phyloP scores from a whole-genome alignment of 2,888 invertebrate species.

The Protonemura montana region DNA sequence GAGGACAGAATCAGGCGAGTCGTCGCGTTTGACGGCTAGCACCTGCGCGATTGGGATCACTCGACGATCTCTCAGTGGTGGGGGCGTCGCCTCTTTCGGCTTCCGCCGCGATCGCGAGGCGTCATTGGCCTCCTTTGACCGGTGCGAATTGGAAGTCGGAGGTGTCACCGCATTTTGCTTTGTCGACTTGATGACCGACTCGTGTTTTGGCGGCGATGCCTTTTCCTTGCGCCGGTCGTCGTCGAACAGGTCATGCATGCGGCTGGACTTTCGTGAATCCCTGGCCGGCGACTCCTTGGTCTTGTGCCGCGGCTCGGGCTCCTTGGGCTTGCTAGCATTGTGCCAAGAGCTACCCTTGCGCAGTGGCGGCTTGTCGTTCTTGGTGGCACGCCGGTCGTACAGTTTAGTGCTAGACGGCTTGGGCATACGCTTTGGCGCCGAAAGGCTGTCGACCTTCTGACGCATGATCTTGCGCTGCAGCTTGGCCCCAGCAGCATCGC shows the following conservation, averaged over 20 bases:
- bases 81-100: not conserved
- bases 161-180: too few species aligned
- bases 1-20: conserved; percentile 37
- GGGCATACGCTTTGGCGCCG: not conserved
- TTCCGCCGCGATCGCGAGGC: not conserved
- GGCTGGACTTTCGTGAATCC: not conserved
- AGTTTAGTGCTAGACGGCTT: not conserved
- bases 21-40: conserved; percentile 26
- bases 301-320: not conserved
- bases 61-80: not conserved
- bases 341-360: not conserved
- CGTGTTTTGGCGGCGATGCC: not conserved
- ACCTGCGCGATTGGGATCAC: not conserved
- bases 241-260: not conserved
- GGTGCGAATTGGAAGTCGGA: too few species aligned
- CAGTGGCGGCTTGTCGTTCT: not conserved
- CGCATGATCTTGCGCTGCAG: not conserved
- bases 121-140: too few species aligned
- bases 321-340: too few species aligned
- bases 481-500: conserved; percentile 55
- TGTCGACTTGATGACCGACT: not conserved
- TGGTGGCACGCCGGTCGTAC: not conserved
- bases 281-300: not conserved
- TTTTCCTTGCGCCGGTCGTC: not conserved
- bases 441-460: not conserved